These are phyloP conservation scores for Ellobium chinense DNA, from an alignment of 2,888 invertebrate genomes.

Conservation along the genomic window DNA sequence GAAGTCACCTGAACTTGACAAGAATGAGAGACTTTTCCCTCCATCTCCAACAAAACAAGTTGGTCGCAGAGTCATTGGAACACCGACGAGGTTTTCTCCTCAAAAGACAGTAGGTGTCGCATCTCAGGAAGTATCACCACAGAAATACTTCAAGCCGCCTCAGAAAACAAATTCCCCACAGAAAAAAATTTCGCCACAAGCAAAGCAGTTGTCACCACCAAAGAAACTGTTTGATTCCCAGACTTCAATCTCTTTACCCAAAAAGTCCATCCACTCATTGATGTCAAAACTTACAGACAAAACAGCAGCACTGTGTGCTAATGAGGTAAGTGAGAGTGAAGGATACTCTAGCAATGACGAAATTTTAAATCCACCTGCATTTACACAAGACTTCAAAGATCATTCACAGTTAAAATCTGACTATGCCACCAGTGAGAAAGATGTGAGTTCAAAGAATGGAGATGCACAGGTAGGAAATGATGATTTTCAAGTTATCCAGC, in stretches of 20 bases:
- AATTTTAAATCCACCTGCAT: not conserved
- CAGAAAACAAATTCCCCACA: not conserved
- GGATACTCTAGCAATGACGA: slow-evolving; percentile 37
- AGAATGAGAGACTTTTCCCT: not conserved
- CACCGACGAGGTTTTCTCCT: not conserved
- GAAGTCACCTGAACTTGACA: not conserved
- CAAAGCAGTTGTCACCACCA: not conserved
- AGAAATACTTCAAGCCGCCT: not conserved
- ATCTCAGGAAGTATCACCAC: not conserved
- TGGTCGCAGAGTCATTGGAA: slow-evolving; percentile 33
- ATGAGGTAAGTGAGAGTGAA: slow-evolving; percentile 38
- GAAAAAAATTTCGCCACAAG: not conserved
- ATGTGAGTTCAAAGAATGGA: not conserved
- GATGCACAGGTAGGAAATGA: not conserved
- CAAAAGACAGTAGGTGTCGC: not conserved
- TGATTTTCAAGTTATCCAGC: not conserved
- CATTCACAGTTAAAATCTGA: not conserved
- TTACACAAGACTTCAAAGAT: not conserved
- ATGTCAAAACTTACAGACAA: slow-evolving; percentile 18
- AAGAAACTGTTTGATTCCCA: slow-evolving; percentile 9
- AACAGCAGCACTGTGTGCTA: slow-evolving; percentile 31
- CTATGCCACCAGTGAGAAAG: not conserved
- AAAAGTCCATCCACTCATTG: slow-evolving; percentile 7
- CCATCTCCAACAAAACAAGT: slow-evolving; percentile 18
- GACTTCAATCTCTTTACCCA: not conserved